Base-by-base conservation (phyloP, 2,888 invertebrate genomes). In the Caenorhabditis uteleia region DNA sequence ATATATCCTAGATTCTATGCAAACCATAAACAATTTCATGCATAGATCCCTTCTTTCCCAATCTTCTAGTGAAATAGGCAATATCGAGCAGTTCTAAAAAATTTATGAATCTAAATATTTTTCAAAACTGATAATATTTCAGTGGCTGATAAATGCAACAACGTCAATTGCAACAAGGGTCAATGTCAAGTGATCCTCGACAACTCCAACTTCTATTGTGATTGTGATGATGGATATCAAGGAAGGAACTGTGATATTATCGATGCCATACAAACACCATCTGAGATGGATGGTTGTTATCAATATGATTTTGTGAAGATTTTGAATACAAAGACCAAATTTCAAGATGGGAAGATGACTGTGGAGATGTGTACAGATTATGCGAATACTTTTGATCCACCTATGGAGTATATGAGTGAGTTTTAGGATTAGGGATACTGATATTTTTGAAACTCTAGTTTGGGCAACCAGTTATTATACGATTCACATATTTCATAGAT, bases 101-200 rank as follows among this genome's bases (percentile, higher is more conserved):
- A n/a, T n/a, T n/a, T n/a, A n/a, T n/a, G n/a, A n/a, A n/a, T n/a
- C n/a, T n/a, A n/a, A n/a, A n/a, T n/a, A n/a, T n/a, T 1, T 12
- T 25, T n/a, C n/a, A n/a, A n/a, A n/a, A n/a, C n/a, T n/a, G n/a
- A n/a, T n/a, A n/a, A n/a, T n/a, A n/a, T n/a, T 49, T 34, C 20
- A 61, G 61, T 21, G 14, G 31, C 44, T 29, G n/a, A 48, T 6
- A 25, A 44, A 6, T 64, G 62, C 42, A 29, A 33, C 7, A 16
- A 23, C 6, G 31, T 42, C 14, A 29, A 44, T 7, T 64, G 64
- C 26, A 27, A 54, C 27, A 38, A 40, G 1, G 53, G 53, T 7
- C 54, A 33, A 5, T 64, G 64, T 39, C 20, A 38, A 1, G 36
- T 20, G 7, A 40, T 58, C 3, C 34, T 64, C 27, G 33, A 49